These are phyloP conservation scores for Solenopsis fugax DNA, from an alignment of 1,140 invertebrate genomes.

Conservation along the genomic window DNA sequence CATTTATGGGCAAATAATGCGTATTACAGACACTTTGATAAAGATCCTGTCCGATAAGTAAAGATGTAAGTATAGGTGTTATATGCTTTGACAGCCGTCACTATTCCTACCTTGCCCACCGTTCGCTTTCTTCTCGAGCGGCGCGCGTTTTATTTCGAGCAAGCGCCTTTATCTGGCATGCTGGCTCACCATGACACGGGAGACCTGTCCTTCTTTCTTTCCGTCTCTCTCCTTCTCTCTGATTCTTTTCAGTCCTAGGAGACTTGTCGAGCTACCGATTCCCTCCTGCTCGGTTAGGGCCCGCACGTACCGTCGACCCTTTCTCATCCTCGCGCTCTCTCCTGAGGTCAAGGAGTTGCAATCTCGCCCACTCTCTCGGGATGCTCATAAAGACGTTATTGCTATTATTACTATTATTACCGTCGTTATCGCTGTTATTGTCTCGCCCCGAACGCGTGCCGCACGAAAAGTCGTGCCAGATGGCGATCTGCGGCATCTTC, in stretches of 20 bases:
- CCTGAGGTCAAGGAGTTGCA: constrained; percentile 56
- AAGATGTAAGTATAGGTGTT: constrained; percentile 41
- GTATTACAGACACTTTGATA: constrained; percentile 24
- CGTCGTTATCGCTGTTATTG: constrained; percentile 71
- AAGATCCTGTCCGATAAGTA: constrained; percentile 60
- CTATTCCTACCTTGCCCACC: not conserved
- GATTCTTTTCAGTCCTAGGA: constrained; percentile 57
- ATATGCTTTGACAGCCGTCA: constrained; percentile 48
- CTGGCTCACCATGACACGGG: constrained; percentile 61
- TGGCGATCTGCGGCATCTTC: constrained; percentile 36
- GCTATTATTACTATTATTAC: constrained; percentile 75
- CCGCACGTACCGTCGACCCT: constrained; percentile 13
- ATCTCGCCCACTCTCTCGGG: constrained; percentile 55
- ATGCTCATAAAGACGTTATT: constrained; percentile 75
- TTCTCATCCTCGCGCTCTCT: constrained; percentile 4
- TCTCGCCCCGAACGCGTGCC: constrained; percentile 55
- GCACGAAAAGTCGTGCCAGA: constrained; percentile 66
- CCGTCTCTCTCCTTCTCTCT: not conserved
- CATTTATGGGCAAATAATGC: constrained; percentile 29
- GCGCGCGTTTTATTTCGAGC: constrained; percentile 72
- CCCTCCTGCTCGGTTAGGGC: not conserved
- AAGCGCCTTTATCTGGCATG: constrained; percentile 49
- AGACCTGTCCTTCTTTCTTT: constrained; percentile 24
- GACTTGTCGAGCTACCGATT: constrained; percentile 57
- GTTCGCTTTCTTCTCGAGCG: constrained; percentile 55